Conservation (phyloP, 2,797 vertebrate species). For the Alectoris magna region DNA sequence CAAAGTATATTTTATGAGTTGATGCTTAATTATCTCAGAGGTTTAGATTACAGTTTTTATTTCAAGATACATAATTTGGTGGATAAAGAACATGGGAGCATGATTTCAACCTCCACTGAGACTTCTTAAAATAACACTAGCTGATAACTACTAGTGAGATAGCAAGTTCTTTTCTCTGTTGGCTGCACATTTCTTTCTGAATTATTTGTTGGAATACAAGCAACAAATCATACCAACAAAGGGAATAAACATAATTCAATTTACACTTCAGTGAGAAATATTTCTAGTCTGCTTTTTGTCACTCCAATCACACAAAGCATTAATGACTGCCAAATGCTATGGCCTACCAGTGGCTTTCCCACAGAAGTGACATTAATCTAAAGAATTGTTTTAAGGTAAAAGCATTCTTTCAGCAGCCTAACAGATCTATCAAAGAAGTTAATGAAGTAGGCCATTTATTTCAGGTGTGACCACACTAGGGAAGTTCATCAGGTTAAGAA, state of each 20-base stretch:
- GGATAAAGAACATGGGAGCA: not conserved
- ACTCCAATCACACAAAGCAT: slow-evolving; percentile 20
- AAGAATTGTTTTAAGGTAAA: slow-evolving; percentile 17
- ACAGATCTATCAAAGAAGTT: not conserved
- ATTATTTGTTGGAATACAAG: slow-evolving; percentile 21
- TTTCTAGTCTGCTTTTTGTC: slow-evolving; percentile 50
- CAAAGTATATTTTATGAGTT: not conserved
- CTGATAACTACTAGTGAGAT: slow-evolving; percentile 12
- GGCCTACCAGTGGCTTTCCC: not conserved
- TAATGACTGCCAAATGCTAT: slow-evolving; percentile 47
- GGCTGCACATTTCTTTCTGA: not conserved
- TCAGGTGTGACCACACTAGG: not conserved
- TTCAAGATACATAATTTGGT: slow-evolving; percentile 22
- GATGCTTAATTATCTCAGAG: slow-evolving; percentile 3
- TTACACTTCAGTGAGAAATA: slow-evolving; percentile 33
- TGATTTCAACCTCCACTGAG: slow-evolving; percentile 11
- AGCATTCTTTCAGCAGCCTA: slow-evolving; percentile 11
- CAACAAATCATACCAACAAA: slow-evolving; percentile 11
- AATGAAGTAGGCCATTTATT: not conserved
- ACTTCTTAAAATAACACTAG: slow-evolving; percentile 44
- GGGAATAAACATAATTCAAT: slow-evolving; percentile 46
- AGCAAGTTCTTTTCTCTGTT: not conserved
- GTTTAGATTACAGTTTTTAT: slow-evolving; percentile 27
- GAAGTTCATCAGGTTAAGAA: not conserved
- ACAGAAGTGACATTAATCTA: not conserved